Conservation (phyloP, 2,797 vertebrate species). For the Myiothlypis chrysogaster region DNA sequence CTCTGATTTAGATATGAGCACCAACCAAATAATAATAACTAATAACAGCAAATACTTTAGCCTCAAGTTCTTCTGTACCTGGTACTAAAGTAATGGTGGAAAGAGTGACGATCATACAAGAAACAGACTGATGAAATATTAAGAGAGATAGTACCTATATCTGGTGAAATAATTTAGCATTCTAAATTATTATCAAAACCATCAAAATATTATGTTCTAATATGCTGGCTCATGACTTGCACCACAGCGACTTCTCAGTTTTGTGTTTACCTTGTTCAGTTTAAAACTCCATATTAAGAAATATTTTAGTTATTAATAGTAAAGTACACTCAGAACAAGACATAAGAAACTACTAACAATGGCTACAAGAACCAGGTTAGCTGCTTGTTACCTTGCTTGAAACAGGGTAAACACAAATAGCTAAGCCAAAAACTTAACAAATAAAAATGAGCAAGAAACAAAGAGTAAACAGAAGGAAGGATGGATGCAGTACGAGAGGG, state of each 20-base stretch:
- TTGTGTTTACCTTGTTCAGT: neutral
- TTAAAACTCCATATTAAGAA: neutral
- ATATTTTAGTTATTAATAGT: neutral
- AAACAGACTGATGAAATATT: neutral
- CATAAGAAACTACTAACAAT: neutral
- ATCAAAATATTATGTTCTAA: neutral
- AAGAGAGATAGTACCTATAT: neutral
- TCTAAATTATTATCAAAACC: neutral
- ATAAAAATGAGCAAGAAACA: neutral
- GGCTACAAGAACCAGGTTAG: neutral
- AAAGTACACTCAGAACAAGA: neutral
- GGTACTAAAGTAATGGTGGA: neutral
- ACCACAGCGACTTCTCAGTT: neutral
- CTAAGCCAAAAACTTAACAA: neutral
- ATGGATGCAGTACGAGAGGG: fast-evolving
- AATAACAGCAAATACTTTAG: neutral
- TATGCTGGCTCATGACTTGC: neutral
- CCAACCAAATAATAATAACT: neutral
- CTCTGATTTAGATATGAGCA: neutral
- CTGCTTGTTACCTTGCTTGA: neutral
- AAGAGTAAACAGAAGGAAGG: neutral
- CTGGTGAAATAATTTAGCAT: neutral
- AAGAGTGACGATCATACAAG: neutral
- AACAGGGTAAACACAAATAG: neutral
- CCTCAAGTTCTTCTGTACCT: neutral